Percentiles rank a stretch among this genome's conserved stretches.
phyloP scores from a whole-genome alignment of 2,888 invertebrate species.

The Schrankia costaestrigalis region DNA sequence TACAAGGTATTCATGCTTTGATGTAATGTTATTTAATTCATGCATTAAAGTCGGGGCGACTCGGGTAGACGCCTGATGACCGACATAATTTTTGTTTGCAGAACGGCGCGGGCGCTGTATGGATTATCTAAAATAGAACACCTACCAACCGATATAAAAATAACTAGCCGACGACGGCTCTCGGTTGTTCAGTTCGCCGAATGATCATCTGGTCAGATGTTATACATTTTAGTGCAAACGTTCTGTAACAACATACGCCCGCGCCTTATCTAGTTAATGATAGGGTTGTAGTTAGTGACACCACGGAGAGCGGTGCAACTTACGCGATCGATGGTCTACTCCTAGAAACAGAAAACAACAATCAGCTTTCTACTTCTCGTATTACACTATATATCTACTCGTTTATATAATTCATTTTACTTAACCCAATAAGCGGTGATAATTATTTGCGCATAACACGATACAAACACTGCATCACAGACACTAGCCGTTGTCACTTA shows the following conservation, averaged over 20 bases:
- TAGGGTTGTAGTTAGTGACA: conserved; percentile 75
- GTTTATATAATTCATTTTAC: conserved; percentile 46
- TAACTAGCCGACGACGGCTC: conserved; percentile 52
- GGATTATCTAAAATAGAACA: conserved; percentile 66
- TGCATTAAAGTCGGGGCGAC: conserved; percentile 57
- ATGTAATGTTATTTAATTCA: conserved; percentile 52
- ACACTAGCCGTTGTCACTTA: conserved; percentile 46
- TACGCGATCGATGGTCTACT: conserved; percentile 81
- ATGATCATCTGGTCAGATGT: conserved; percentile 53
- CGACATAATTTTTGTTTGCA: conserved; percentile 63
- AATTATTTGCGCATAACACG: conserved; percentile 64
- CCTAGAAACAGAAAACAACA: conserved; percentile 81
- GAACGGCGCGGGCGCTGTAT: conserved; percentile 71
- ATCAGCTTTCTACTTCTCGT: conserved; percentile 70
- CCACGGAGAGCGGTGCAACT: conserved; percentile 80
- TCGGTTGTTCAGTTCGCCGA: conserved; percentile 45
- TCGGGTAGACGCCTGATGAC: conserved; percentile 57
- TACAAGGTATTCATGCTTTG: conserved; percentile 60
- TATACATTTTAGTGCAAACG: conserved; percentile 42
- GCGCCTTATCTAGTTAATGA: conserved; percentile 66
- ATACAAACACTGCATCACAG: conserved; percentile 60
- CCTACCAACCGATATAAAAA: conserved; percentile 62
- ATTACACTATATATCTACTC: conserved; percentile 48
- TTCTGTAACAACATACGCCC: conserved; percentile 54
- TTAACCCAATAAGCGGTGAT: conserved; percentile 61